Evolutionary conservation across 1,140 invertebrate species (phyloP), one percentile per base, ranked within the genome.

Genomic region (Cydia amplana): DNA sequence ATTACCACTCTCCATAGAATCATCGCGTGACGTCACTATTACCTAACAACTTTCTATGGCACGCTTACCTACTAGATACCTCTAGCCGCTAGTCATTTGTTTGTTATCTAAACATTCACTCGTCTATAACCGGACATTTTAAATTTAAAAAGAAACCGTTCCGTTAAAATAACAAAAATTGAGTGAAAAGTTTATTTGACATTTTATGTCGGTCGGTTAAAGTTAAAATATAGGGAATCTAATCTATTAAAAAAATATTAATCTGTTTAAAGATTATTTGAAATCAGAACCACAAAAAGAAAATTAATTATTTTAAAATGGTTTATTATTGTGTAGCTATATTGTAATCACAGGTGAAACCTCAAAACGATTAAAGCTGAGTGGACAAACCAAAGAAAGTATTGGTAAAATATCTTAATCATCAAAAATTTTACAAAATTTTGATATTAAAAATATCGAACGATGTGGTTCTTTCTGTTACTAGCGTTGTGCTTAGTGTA

Each of bases 401-500:
- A 10, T 7, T 40, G 36, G 16, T 36, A n/a, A 32, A 14, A 10
- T 36, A n/a, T 70, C n/a, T 32, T 70, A 14, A 3, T 16, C 28
- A 64, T 2, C 36, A 40, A 40, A 10, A 0, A 9, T 36, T 40
- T 9, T 9, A 14, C 14, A 64, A 12, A 2, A 28, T 4, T 60
- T 23, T 28, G 12, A 9, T 6, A 28, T 28, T 64, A 16, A 4
- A 14, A 64, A 16, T 14, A 25, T 63, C 43, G 65, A 79, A 79
- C 78, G 79, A 76, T 67, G 77, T 81, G 75, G 80, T 49, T 79
- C 0, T 43, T 81, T 32, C 46, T 79, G 46, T 49, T 78, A 28
- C 10, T 79, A 74, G 78, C 80, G 72, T 73, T 73, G 63, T 79
- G 77, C 46, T 51, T 83, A 2, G 79, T 78, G 7, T 81, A 79